Percentiles rank a stretch among this genome's conserved stretches.
phyloP scores from a whole-genome alignment of 2,113 vertebrate species.

The Limnothrissa miodon region DNA sequence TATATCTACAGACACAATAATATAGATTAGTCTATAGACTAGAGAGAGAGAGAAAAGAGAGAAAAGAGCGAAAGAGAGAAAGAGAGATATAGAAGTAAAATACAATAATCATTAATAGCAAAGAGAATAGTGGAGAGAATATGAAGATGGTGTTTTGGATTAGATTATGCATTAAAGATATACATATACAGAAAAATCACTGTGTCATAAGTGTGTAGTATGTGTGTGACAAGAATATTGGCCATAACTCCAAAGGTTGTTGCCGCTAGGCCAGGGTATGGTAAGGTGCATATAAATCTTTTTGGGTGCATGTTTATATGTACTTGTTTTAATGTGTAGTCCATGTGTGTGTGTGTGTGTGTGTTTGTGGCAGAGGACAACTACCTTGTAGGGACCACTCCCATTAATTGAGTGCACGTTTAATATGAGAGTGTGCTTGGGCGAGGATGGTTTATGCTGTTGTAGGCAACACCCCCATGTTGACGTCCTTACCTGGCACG shows the following conservation, averaged over 20 bases:
- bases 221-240: not conserved
- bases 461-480: conserved; percentile 25
- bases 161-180: no score
- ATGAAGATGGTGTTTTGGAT: not conserved
- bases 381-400: not conserved
- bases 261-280: no score
- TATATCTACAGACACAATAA: no score
- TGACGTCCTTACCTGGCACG: conserved; percentile 82
- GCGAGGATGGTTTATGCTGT: conserved; percentile 53
- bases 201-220: not conserved
- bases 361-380: conserved; percentile 24
- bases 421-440: conserved; percentile 40
- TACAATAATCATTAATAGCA: not conserved
- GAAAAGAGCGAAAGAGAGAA: not conserved
- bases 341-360: not conserved
- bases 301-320: not conserved
- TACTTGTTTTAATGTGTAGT: not conserved
- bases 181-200: not conserved
- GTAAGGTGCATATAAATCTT: no score
- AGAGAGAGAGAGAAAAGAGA: not conserved
- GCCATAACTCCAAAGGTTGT: no score
- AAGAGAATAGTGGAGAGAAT: not conserved
- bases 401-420: not conserved
- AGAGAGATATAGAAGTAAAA: not conserved
- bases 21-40: no score